Evolutionary conservation across 23 tunicate species (phyloP), one percentile per base, ranked within the genome.

Genomic region (Diplosoma virens): DNA sequence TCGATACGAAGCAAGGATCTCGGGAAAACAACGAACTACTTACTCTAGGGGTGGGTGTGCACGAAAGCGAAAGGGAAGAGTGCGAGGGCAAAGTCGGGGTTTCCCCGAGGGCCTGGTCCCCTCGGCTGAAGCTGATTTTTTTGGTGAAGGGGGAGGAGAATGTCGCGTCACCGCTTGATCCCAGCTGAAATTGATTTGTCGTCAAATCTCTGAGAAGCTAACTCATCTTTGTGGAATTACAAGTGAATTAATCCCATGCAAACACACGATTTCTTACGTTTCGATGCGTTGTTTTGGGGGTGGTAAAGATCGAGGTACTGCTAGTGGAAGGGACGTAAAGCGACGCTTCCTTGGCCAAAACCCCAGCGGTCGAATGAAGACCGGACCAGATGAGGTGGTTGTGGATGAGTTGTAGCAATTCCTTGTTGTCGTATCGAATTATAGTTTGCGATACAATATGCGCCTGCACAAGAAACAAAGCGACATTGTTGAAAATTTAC

Each of bases 321-420:
- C 56, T 27, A 5, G 75, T 82, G 2, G 81, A 47, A 20, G 87
- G 81, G 26, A 58, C 60, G 53, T 77, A 59, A 22, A 84, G 78
- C 0, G 80, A 50, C 3, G 87, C 87, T 54, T 87, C 95, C 25
- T 59, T 55, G 28, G 95, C 83, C 55, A 87, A 72, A 32, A 56
- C 31, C 11, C 78, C 55, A 28, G 95, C 95, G 0, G 82, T 47
- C 32, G 60, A 24, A 26, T 84, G 82, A 2, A 90, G 73, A 0
- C 89, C 89, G n/a, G 86, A 84, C 89, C 89, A 84, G 22, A 28
- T 26, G 0, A 90, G 79, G 52, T 90, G 97, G 41, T 74, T 67
- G 79, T 90, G 97, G 31, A 90, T 90, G 55, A 90, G 47, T 37
- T 79, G 84, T 9, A 90, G 97, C 47, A 90, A 36, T 32, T 90